Conservation (phyloP, 2,888 invertebrate species). For the Synanthedon andrenaeformis region DNA sequence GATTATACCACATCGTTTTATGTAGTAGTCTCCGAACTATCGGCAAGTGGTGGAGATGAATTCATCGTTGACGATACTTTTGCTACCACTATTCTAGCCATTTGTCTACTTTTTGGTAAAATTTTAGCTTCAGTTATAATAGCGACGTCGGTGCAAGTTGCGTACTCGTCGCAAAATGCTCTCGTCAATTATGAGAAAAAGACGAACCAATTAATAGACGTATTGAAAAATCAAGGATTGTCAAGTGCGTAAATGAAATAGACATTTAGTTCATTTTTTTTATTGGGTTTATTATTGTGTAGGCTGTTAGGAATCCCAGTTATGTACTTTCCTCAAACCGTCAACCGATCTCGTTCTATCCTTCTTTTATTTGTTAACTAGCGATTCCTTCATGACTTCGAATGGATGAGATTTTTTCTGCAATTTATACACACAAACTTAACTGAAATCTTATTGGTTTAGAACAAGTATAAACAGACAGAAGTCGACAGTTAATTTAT, state of each 20-base stretch:
- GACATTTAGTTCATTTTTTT: background rate
- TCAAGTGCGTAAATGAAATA: conserved; percentile 29
- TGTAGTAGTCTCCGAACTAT: conserved; percentile 38
- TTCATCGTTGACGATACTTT: conserved; percentile 27
- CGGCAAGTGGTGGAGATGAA: conserved; percentile 51
- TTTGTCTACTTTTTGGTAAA: conserved; percentile 46
- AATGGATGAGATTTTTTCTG: too few relatives aligned
- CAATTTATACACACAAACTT: too few relatives aligned
- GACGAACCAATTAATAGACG: conserved; percentile 42
- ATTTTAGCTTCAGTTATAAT: conserved; percentile 49
- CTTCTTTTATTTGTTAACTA: too few relatives aligned
- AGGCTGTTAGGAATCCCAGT: too few relatives aligned
- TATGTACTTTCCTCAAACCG: too few relatives aligned
- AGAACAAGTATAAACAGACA: too few relatives aligned
- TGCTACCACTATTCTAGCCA: conserved; percentile 34
- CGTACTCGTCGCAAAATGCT: conserved; percentile 46
- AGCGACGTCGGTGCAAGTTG: conserved; percentile 47
- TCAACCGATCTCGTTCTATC: too few relatives aligned
- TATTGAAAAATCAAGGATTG: conserved; percentile 53
- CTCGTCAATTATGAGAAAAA: conserved; percentile 42
- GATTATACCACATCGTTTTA: conserved; percentile 53
- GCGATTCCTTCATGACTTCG: too few relatives aligned
- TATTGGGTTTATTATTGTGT: background rate
- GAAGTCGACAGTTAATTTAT: too few relatives aligned
- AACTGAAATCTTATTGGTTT: too few relatives aligned